A percentile compares a stretch with the other conserved stretches of the same genome.
phyloP scores from a whole-genome alignment of 2,113 vertebrate species.

The Nasalis larvatus region DNA sequence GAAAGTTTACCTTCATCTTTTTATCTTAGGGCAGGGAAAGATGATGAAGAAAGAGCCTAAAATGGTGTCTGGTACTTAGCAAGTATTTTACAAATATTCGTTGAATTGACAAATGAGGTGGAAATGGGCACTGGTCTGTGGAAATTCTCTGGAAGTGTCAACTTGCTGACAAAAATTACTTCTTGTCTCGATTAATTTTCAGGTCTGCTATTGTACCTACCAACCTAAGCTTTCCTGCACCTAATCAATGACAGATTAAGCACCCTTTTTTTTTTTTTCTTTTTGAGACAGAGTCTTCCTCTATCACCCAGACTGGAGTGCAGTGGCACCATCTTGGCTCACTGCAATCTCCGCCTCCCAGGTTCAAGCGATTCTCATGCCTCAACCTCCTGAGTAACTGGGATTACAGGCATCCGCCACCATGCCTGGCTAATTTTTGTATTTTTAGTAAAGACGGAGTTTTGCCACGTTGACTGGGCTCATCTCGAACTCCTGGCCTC shows the following conservation, averaged over 20 bases:
- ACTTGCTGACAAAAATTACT: not conserved
- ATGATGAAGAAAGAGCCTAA: not conserved
- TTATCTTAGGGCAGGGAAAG: not conserved
- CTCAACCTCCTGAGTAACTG: no score
- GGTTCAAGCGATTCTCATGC: no score
- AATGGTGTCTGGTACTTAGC: not conserved
- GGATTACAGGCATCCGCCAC: no score
- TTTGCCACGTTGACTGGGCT: no score
- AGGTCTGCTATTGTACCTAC: not conserved
- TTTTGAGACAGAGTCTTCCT: no score
- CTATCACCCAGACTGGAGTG: no score
- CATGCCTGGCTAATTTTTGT: no score
- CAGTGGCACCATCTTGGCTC: no score
- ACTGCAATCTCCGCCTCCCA: no score
- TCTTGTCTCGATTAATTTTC: not conserved
- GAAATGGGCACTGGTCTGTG: not conserved
- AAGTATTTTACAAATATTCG: not conserved
- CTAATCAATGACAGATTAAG: not conserved
- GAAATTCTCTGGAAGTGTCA: not conserved
- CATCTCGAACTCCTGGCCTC: no score
- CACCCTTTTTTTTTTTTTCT: not conserved
- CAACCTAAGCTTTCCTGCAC: not conserved
- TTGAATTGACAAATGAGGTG: not conserved
- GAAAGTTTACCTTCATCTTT: not conserved
- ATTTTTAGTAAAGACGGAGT: no score